Evolutionary conservation across 1,140 invertebrate species (phyloP), one percentile per base, ranked within the genome.

Genomic region (Tetragnatha versicolor): DNA sequence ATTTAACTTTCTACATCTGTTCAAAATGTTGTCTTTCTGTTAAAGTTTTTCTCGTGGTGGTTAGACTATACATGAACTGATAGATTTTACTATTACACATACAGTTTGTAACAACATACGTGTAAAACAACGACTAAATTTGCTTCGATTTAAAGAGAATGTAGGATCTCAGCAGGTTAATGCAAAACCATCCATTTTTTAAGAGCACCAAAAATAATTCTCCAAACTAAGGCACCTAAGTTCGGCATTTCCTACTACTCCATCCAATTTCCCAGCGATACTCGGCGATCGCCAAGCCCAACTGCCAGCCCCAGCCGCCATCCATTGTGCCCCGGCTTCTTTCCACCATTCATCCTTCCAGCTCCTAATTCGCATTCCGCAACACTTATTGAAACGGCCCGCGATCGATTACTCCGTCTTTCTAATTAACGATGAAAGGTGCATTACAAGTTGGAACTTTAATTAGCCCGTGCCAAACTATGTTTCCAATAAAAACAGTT

Each of bases 401-500:
- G 25, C 55, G 14, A 75, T 75, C 55, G 70, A 75, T 75, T 75
- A 75, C 55, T 75, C 70, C 61, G 70, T 75, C 70, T 75, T 61
- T 75, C 70, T 75, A 75, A 75, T 75, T 75, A 75, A 75, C 70
- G 70, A 55, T 20, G 39, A 58, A 75, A 75, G 70, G 70, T 75
- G 55, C 70, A 75, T 75, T 75, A 75, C 70, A 49, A 75, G 58
- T 75, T 49, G 58, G 70, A 42, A 61, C 51, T 58, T 75, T 75
- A 60, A 75, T 60, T 75, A 60, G 51, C 33, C 55, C 55, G 60
- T 42, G 70, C 58, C 55, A 75, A 75, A 75, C 70, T 75, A 75
- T 75, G 58, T 75, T 75, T 75, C 70, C 70, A 75, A 75, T 75
- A 75, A 75, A 75, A 75, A 75, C 70, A 75, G 58, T 75, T 75